A percentile compares a stretch with the other conserved stretches of the same genome.
Conservation (phyloP, 2,113 vertebrate genomes). For the Helogale parvula region DNA sequence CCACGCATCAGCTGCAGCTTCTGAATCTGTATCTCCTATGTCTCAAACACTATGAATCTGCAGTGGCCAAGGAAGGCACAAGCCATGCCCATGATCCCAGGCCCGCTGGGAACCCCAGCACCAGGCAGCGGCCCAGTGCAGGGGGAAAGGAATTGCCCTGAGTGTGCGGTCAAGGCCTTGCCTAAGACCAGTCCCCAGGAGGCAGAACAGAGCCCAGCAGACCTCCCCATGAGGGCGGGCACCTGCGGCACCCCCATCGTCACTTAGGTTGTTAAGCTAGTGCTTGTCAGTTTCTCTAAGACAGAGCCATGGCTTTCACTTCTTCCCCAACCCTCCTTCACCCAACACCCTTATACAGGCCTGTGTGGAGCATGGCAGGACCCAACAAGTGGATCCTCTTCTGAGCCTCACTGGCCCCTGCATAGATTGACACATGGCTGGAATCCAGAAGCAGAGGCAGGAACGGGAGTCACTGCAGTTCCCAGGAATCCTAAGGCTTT, state of each 20-base stretch:
- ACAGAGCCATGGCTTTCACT: not conserved
- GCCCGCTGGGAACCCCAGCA: not conserved
- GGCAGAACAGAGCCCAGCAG: not conserved
- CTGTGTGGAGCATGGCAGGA: not conserved
- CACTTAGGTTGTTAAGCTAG: not conserved
- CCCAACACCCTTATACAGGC: not conserved
- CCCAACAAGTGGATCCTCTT: not conserved
- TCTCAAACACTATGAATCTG: constrained; percentile 73
- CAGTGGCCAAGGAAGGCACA: not conserved
- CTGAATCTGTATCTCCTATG: constrained; percentile 50
- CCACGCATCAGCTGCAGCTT: constrained; percentile 37
- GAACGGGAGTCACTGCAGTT: not conserved
- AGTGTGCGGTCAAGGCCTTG: not conserved
- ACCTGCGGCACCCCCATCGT: too few relatives aligned
- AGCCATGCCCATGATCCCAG: not conserved
- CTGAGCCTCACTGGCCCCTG: not conserved
- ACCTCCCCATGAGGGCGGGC: not conserved
- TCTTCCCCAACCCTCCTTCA: not conserved
- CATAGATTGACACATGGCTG: not conserved
- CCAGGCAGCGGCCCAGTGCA: not conserved
- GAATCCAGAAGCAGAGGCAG: not conserved
- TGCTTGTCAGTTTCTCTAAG: not conserved
- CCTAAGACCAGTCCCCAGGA: not conserved
- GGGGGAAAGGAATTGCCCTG: not conserved
- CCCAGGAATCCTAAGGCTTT: not conserved